Conservation (phyloP, 2,888 invertebrate genomes). For the Itoplectis maculator region DNA sequence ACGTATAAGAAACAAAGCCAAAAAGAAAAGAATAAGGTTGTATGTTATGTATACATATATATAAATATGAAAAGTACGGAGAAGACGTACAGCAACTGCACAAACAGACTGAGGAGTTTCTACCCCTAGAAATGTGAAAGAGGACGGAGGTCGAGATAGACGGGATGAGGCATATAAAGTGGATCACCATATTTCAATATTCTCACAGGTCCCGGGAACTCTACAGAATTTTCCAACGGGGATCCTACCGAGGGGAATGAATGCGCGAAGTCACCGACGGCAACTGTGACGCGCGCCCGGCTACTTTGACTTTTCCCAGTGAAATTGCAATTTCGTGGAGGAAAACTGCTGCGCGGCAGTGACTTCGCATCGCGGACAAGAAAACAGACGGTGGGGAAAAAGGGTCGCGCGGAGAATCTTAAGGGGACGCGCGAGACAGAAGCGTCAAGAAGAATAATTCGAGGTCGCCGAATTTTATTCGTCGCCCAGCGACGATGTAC, state of each 20-base stretch:
- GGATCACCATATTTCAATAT: slow-evolving; percentile 46
- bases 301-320: slow-evolving; percentile 27
- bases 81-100: slow-evolving; percentile 48
- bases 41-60: slow-evolving; percentile 19
- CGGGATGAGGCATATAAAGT: slow-evolving; percentile 37
- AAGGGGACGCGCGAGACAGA: slow-evolving; percentile 19
- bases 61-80: slow-evolving; percentile 37
- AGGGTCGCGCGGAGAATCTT: slow-evolving; percentile 3
- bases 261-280: slow-evolving; percentile 38
- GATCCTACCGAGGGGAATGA: slow-evolving; percentile 28
- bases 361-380: slow-evolving; percentile 20
- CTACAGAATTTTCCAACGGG: slow-evolving; percentile 28
- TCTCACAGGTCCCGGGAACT: slow-evolving; percentile 16
- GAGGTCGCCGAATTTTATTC: slow-evolving; percentile 18
- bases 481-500: slow-evolving; percentile 6
- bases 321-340: slow-evolving; percentile 38
- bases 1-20: slow-evolving; percentile 58
- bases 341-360: slow-evolving; percentile 18
- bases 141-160: slow-evolving; percentile 23
- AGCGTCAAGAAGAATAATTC: slow-evolving; percentile 17
- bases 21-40: slow-evolving; percentile 23
- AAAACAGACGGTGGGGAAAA: slow-evolving; percentile 22
- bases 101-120: slow-evolving; percentile 21
- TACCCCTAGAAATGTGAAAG: slow-evolving; percentile 35
- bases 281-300: not conserved